Base-by-base conservation (phyloP, 1,140 invertebrate genomes). In the Coenobita brevimanus region DNA sequence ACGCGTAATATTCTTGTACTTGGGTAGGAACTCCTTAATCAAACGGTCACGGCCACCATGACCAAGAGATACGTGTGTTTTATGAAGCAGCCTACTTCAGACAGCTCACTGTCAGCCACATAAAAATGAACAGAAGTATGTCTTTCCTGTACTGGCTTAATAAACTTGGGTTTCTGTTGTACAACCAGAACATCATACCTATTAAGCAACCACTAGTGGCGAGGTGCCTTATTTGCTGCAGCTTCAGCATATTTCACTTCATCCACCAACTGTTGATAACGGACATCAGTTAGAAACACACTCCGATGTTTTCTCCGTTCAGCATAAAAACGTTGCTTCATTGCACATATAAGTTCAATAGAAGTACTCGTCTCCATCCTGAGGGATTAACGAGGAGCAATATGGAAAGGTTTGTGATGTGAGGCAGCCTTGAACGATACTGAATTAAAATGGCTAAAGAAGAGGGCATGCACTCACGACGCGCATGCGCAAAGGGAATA, bases 131-230 rank as follows among this genome's bases (percentile, higher is more conserved):
- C 27, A 30, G 64, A 15, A 69, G 15, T 15, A 69, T 27, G 10
- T 17, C 64, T 27, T 27, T 69, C 64, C 64, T 69, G 10, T 69
- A 69, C 10, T 17, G 27, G 69, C 69, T 33, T 24, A 73, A 73
- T 73, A 38, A 73, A 36, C 36, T 73, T 33, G 21, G 27, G 69
- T 13, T 73, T 73, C 36, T 73, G 69, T 30, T 73, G 69, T 38
- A 73, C 69, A 33, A 33, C 36, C 69, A 69, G 10, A 15, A 69
- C 27, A 27, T 30, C 64, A 73, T 73, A 73, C 69, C 36, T 73
- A 36, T 73, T 38, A 24, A 73, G 69, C 69, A 73, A 73, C 69
- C 69, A 73, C 17, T 33, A 73, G 36, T 73, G 27, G 69, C 69
- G 36, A 73, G 69, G 30, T 30, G 38, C 6, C n/a, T n/a, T 10